Percentiles rank a stretch among this genome's conserved stretches.
Conservation (phyloP, 2,797 vertebrate genomes). For the Tauraco hartlaubi region DNA sequence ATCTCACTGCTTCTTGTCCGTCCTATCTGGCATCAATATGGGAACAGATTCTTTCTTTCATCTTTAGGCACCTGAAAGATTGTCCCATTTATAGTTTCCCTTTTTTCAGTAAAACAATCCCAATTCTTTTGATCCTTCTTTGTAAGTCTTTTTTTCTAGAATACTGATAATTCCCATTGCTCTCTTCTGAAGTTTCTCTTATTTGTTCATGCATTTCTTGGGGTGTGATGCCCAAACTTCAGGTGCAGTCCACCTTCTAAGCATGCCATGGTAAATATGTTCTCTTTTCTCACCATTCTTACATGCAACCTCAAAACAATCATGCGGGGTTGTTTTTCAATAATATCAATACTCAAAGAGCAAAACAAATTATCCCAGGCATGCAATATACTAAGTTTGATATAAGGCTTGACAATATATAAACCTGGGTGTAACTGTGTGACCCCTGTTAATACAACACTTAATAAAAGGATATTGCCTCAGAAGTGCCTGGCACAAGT, state of each 20-base stretch:
- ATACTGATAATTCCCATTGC: neutral
- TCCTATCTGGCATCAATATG: rapidly evolving
- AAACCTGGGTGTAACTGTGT: neutral
- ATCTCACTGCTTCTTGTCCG: neutral
- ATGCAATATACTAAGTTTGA: neutral
- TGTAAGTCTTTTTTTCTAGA: neutral
- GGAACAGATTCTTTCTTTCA: neutral
- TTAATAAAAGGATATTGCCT: slow-evolving; percentile 95
- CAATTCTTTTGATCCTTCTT: neutral
- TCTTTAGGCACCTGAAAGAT: neutral
- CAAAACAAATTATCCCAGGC: neutral
- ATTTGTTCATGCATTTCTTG: neutral
- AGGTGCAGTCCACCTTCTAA: neutral
- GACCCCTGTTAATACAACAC: neutral
- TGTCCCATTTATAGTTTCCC: neutral
- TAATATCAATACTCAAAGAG: neutral
- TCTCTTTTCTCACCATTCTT: neutral
- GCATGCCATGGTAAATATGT: neutral
- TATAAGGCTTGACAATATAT: neutral
- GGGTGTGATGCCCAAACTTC: neutral
- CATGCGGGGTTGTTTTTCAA: neutral
- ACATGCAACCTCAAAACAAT: neutral
- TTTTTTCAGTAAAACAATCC: neutral
- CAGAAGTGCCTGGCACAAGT: slow-evolving; percentile 95
- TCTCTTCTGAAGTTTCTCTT: neutral